Conservation (phyloP, 37 sponge, comb jelly and placozoan genomes). For the Hormiphora californensis region DNA sequence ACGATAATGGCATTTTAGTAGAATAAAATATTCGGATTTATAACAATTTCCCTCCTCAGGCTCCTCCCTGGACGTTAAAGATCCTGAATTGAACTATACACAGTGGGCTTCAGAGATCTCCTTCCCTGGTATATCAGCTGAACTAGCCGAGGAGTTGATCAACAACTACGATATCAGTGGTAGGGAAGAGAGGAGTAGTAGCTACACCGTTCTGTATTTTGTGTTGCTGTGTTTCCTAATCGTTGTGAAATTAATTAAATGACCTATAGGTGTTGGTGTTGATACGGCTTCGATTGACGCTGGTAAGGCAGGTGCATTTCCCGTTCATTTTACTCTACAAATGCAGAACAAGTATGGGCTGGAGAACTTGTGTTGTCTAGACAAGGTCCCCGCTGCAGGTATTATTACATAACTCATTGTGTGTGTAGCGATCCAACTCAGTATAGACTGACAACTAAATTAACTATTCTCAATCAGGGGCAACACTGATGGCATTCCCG, state of each 20-base stretch:
- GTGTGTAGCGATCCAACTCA: too few relatives aligned
- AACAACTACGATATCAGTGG: background rate
- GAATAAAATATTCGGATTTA: too few relatives aligned
- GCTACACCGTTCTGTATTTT: too few relatives aligned
- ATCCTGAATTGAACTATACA: background rate
- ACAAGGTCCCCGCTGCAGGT: slow-evolving; percentile 11
- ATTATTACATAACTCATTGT: too few relatives aligned
- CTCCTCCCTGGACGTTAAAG: background rate
- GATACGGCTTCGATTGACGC: background rate
- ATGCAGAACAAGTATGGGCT: background rate
- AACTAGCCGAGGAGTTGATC: background rate
- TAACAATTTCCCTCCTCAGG: too few relatives aligned
- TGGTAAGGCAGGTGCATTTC: background rate
- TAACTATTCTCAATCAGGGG: too few relatives aligned
- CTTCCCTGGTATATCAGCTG: background rate
- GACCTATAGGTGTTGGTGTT: background rate
- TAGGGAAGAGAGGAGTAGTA: too few relatives aligned
- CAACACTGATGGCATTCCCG: slow-evolving; percentile 13
- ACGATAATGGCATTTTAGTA: too few relatives aligned
- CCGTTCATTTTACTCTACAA: background rate
- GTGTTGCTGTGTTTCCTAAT: too few relatives aligned
- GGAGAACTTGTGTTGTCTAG: background rate
- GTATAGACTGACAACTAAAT: background rate
- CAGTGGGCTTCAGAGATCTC: background rate
- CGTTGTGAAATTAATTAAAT: background rate